Conservation (phyloP, 2,797 vertebrate species). For the Acanthiza pusilla region DNA sequence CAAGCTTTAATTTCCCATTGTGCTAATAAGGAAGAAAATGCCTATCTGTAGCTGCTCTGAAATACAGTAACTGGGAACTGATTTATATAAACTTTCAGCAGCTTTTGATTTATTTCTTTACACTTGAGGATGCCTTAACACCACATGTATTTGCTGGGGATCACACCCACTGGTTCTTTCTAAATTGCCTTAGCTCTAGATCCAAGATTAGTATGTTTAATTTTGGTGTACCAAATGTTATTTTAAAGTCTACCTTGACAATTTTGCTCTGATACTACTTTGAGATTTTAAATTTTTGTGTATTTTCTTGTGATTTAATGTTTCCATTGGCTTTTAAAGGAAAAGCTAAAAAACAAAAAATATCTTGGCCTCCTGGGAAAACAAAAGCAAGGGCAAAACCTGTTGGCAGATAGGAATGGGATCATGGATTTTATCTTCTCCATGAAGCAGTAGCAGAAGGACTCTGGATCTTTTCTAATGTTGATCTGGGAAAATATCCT, state of each 20-base stretch:
- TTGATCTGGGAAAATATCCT: not conserved
- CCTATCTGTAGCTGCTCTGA: not conserved
- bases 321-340: not conserved
- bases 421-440: not conserved
- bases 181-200: not conserved
- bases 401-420: not conserved
- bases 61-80: not conserved
- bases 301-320: not conserved
- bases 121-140: not conserved
- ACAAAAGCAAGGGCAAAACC: not conserved
- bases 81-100: not conserved
- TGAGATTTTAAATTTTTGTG: not conserved
- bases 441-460: not conserved
- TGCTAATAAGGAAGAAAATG: not conserved
- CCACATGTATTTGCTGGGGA: not conserved
- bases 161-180: not conserved
- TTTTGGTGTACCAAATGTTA: not conserved
- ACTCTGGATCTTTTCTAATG: not conserved
- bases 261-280: not conserved
- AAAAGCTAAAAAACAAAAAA: not conserved
- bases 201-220: not conserved
- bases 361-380: not conserved
- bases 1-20: not conserved
- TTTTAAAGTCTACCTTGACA: not conserved
- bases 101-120: not conserved